These are phyloP conservation scores for Heliconius hewitsoni DNA, from an alignment of 1,140 invertebrate species.

Conservation along the genomic window DNA sequence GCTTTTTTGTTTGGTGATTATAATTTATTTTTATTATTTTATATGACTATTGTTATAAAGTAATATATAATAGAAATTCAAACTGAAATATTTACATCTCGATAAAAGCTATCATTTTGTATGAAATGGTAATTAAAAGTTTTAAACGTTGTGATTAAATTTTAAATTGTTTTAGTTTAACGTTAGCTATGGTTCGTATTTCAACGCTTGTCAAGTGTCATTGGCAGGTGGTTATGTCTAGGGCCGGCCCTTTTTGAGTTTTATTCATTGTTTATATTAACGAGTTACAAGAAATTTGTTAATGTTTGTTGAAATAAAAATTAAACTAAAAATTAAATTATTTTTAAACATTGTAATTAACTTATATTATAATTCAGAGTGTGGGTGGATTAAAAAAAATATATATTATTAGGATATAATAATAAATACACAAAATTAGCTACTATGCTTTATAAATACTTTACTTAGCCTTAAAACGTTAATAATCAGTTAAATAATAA, in stretches of 20 bases:
- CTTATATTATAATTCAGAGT: background rate
- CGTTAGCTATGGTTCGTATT: slow-evolving; percentile 13
- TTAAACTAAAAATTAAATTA: background rate
- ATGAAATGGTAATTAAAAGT: slow-evolving; percentile 18
- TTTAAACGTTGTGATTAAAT: background rate
- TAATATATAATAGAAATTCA: background rate
- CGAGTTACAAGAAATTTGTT: background rate
- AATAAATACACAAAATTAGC: too few species aligned
- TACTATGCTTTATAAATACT: too few species aligned
- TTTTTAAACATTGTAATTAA: background rate
- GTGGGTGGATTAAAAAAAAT: background rate
- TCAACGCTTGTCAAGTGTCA: slow-evolving; percentile 31
- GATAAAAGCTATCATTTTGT: slow-evolving; percentile 46
- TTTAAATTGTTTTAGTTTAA: slow-evolving; percentile 2
- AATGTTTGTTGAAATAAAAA: background rate
- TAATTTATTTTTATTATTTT: background rate
- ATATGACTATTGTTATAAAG: background rate
- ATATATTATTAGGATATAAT: background rate
- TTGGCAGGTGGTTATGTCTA: slow-evolving; percentile 4
- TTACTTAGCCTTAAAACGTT: too few species aligned
- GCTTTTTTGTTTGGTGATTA: background rate
- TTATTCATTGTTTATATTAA: background rate
- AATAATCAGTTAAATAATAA: too few species aligned
- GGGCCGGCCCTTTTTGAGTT: slow-evolving; percentile 4
- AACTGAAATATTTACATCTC: slow-evolving; percentile 47